A percentile compares a stretch with the other conserved stretches of the same genome.
Evolutionary conservation across 2,113 vertebrate genomes (phyloP).

Genomic region (Sarotherodon lohbergeri): DNA sequence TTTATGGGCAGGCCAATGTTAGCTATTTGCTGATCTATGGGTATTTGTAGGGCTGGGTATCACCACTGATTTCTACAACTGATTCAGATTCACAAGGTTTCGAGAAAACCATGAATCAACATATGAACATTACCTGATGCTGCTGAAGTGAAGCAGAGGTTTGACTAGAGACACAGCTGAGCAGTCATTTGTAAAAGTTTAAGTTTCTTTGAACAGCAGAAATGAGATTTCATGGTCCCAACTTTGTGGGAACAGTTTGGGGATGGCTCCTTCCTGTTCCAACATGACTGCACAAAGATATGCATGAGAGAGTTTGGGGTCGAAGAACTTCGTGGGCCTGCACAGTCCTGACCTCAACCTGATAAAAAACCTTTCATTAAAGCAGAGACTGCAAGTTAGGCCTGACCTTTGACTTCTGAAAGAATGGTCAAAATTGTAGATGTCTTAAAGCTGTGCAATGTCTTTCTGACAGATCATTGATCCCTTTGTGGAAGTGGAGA

Average conservation of each 20-base stretch:
- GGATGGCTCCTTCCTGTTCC: not conserved
- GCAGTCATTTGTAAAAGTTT: not conserved
- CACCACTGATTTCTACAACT: not conserved
- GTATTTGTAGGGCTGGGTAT: not conserved
- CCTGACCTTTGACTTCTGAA: not conserved
- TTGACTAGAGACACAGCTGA: not conserved
- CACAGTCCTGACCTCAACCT: not conserved
- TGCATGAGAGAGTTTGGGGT: not conserved
- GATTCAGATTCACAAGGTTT: not conserved
- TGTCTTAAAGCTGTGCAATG: not conserved
- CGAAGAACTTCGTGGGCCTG: not conserved
- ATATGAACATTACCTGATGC: not conserved
- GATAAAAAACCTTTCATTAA: not conserved
- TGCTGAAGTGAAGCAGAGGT: not conserved
- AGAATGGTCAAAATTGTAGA: not conserved
- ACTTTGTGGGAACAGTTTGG: not conserved
- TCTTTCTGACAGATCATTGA: slow-evolving; percentile 86
- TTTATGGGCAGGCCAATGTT: not conserved
- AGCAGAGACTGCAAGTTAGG: not conserved
- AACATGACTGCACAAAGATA: not conserved
- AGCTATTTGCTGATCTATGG: not conserved
- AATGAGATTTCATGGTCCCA: not conserved
- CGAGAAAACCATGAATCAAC: not conserved
- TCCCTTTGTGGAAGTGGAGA: slow-evolving; percentile 97
- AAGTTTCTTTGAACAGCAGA: not conserved